Percentiles rank a stretch among this genome's conserved stretches.
Evolutionary conservation across 2,888 invertebrate species (phyloP).

Genomic region (Lagria hirta): DNA sequence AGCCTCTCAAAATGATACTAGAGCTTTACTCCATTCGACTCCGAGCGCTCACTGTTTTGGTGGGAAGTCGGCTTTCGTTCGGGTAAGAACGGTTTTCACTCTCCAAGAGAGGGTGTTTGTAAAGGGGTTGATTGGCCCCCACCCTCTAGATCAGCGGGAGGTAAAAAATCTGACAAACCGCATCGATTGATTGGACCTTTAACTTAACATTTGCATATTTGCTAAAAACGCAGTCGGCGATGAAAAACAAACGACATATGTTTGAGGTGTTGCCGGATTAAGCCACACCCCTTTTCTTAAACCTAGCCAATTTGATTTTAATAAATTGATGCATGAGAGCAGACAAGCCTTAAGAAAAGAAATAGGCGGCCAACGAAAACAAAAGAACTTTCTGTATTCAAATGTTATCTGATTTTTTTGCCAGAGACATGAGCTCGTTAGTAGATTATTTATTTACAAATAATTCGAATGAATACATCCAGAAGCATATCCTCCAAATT

Average conservation of each 20-base stretch:
- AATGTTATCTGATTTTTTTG: slow-evolving; percentile 6
- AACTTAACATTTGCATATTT: slow-evolving; percentile 5
- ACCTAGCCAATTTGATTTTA: slow-evolving; percentile 3
- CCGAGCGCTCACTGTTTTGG: slow-evolving; percentile 36
- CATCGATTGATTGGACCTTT: slow-evolving; percentile 3
- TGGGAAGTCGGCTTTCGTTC: slow-evolving; percentile 41
- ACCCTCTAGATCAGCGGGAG: slow-evolving; percentile 33
- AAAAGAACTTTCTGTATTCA: slow-evolving; percentile 1
- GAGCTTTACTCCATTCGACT: slow-evolving; percentile 27
- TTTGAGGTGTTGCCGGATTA: slow-evolving; percentile 2
- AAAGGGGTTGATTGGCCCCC: slow-evolving; percentile 40
- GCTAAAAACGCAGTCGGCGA: slow-evolving; percentile 1
- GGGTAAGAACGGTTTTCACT: slow-evolving; percentile 37
- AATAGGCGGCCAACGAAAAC: neutral
- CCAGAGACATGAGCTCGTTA: too few relatives aligned
- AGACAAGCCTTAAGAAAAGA: slow-evolving; percentile 1
- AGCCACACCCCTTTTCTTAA: slow-evolving; percentile 6
- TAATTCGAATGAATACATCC: too few relatives aligned
- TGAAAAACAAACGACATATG: too few relatives aligned
- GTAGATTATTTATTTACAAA: too few relatives aligned
- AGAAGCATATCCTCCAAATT: too few relatives aligned
- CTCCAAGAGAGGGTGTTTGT: slow-evolving; percentile 36
- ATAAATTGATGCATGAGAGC: slow-evolving; percentile 9
- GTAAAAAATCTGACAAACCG: neutral
- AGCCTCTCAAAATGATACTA: slow-evolving; percentile 29